Evolutionary conservation across 2,888 invertebrate species (phyloP).

Genomic region (Stegana nigrithorax): DNA sequence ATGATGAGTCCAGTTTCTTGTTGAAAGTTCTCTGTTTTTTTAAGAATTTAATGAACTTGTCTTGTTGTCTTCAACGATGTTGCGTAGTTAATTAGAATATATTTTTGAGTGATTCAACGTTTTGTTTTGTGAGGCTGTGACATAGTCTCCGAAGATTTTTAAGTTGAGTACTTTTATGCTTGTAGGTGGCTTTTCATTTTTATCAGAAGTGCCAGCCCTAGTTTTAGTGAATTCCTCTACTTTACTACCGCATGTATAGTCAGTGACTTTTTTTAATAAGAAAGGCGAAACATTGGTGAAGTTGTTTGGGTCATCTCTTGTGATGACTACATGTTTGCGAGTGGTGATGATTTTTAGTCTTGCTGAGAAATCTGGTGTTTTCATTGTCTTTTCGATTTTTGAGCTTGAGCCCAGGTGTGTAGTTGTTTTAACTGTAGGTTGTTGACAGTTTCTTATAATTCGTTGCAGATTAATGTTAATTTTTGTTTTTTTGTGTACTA

Average conservation of each 20-base stretch:
- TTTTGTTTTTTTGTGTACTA: too few species aligned
- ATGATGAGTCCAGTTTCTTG: slow-evolving; percentile 1
- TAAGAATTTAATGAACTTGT: not conserved
- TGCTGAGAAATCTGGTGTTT: too few species aligned
- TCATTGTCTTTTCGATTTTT: too few species aligned
- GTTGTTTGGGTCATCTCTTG: not conserved
- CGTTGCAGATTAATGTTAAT: too few species aligned
- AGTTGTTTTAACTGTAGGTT: too few species aligned
- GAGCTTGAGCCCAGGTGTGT: too few species aligned
- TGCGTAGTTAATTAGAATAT: not conserved
- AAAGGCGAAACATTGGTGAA: not conserved
- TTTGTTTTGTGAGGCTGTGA: not conserved
- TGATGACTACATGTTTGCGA: not conserved
- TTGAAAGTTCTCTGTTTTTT: not conserved
- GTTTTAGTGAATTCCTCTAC: not conserved
- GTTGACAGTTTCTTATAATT: too few species aligned
- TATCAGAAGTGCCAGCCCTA: not conserved
- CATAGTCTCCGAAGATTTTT: not conserved
- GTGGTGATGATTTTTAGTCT: too few species aligned
- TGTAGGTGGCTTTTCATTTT: not conserved
- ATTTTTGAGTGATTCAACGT: not conserved
- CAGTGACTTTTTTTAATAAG: not conserved
- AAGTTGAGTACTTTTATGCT: not conserved
- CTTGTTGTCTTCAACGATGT: not conserved
- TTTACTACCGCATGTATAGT: not conserved